phyloP scores from a whole-genome alignment of 2,113 vertebrate genomes.

The Xenopus laevis region DNA sequence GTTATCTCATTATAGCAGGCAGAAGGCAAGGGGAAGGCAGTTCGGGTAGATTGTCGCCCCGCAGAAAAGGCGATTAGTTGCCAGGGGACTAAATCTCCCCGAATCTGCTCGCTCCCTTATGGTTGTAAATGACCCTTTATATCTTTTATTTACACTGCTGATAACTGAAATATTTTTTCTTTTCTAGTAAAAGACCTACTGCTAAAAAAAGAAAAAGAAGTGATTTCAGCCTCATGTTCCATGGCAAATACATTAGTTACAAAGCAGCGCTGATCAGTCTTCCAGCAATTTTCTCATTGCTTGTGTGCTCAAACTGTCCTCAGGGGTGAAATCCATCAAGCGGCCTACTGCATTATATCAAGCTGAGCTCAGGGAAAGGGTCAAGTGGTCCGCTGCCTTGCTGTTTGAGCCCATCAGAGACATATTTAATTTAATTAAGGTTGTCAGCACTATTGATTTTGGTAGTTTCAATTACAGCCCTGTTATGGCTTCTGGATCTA shows the following conservation, averaged over 20 bases:
- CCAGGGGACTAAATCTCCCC: no score
- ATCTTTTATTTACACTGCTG: no score
- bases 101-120: no score
- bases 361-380: slow-evolving; percentile 62
- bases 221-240: slow-evolving; percentile 11
- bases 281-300: slow-evolving; percentile 57
- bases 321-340: slow-evolving; percentile 73
- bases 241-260: slow-evolving; percentile 49
- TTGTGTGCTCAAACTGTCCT: slow-evolving; percentile 60
- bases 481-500: slow-evolving; percentile 93
- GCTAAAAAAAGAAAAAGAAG: neutral
- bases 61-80: no score
- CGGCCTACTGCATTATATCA: slow-evolving; percentile 60
- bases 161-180: neutral
- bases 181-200: neutral
- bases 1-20: no score
- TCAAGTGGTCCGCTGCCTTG: slow-evolving; percentile 66
- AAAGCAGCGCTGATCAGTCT: slow-evolving; percentile 47
- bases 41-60: no score
- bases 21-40: no score
- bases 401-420: slow-evolving; percentile 74
- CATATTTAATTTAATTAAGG: slow-evolving; percentile 99
- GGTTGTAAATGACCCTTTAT: no score
- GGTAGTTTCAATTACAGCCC: slow-evolving; percentile 92
- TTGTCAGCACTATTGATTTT: slow-evolving; percentile 97